A percentile compares a stretch with the other conserved stretches of the same genome.
Evolutionary conservation across 1,140 invertebrate species (phyloP).

Genomic region (Lasaia peninsularis): DNA sequence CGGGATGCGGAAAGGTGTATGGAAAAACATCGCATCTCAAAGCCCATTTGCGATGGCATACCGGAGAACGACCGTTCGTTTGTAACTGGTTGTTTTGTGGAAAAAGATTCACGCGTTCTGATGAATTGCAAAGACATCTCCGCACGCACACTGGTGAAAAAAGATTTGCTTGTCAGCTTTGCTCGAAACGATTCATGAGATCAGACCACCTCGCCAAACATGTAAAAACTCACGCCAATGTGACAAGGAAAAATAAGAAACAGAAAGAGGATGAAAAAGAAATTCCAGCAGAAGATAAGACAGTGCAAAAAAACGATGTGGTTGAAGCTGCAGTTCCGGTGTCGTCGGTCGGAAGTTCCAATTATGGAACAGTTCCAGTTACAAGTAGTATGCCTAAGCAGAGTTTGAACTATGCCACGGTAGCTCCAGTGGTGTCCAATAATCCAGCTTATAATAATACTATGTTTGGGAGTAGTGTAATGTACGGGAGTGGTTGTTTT

Average conservation of each 20-base stretch:
- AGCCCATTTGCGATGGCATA: conserved; percentile 91
- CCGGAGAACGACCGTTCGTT: conserved; percentile 85
- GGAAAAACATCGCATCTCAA: conserved; percentile 94
- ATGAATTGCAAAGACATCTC: conserved; percentile 90
- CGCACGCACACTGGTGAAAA: conserved; percentile 91
- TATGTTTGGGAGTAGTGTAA: conserved; percentile 36
- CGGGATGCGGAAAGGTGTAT: conserved; percentile 94
- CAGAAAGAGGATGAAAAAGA: conserved; percentile 60
- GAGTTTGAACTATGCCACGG: conserved; percentile 45
- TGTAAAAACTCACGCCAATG: conserved; percentile 86
- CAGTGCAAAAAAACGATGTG: conserved; percentile 16
- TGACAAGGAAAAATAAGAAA: conserved; percentile 72
- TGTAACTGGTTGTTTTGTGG: conserved; percentile 91
- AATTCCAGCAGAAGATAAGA: conserved; percentile 39
- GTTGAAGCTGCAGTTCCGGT: conserved; percentile 23
- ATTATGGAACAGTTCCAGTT: conserved; percentile 54
- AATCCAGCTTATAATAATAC: conserved; percentile 33
- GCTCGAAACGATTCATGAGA: conserved; percentile 88
- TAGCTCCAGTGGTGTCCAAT: conserved; percentile 42
- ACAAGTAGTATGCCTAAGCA: conserved; percentile 37
- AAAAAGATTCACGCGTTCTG: conserved; percentile 92
- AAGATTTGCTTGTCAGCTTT: conserved; percentile 85
- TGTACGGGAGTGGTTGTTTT: conserved; percentile 46
- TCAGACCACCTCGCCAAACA: conserved; percentile 93
- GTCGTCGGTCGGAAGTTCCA: conserved; percentile 46